Percentiles rank a stretch among this genome's conserved stretches.
Conservation (phyloP, 1,140 invertebrate genomes). For the Zeugodacus cucurbitae region DNA sequence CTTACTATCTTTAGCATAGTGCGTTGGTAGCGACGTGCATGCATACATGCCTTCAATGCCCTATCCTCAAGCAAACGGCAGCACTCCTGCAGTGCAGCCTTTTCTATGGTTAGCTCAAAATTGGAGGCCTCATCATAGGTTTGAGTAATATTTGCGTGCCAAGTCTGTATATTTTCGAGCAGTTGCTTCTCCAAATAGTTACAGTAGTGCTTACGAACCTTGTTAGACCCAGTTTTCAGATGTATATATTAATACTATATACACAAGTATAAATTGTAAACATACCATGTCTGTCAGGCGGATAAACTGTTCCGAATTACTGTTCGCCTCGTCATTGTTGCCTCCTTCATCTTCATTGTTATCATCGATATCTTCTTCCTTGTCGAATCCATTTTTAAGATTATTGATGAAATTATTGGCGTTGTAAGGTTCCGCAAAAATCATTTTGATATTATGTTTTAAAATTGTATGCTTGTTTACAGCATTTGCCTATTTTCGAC, state of each 20-base stretch:
- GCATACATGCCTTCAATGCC: conserved; percentile 55
- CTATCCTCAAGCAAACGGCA: conserved; percentile 49
- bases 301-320: neutral
- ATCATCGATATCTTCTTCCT: neutral
- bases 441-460: neutral
- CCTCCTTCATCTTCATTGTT: neutral
- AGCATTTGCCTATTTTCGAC: neutral
- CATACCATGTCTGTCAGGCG: conserved; percentile 40
- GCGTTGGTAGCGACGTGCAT: conserved; percentile 57
- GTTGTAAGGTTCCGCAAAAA: too few species aligned
- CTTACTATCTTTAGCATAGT: conserved; percentile 59
- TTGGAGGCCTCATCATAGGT: neutral
- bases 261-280: neutral
- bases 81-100: conserved; percentile 44
- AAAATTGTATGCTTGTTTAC: neutral
- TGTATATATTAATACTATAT: neutral
- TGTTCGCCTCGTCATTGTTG: neutral
- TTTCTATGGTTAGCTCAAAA: conserved; percentile 42
- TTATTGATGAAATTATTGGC: neutral
- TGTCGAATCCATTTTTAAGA: neutral
- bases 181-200: conserved; percentile 58
- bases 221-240: neutral
- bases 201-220: conserved; percentile 60
- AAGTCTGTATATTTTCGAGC: conserved; percentile 52
- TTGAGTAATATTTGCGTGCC: neutral